Conservation (phyloP, 2,888 invertebrate genomes). For the Coleophora deauratella region DNA sequence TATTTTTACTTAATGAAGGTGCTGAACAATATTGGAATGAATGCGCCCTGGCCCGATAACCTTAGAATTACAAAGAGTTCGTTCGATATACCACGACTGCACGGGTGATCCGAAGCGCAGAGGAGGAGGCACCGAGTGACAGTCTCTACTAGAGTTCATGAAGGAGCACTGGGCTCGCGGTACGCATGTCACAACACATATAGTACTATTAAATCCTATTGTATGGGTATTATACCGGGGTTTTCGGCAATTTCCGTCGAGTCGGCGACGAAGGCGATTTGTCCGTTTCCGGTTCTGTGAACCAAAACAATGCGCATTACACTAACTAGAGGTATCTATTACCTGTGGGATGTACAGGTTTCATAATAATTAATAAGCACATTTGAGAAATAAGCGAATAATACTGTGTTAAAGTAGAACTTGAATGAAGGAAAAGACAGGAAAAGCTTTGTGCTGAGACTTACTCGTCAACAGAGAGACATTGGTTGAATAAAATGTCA, state of each 20-base stretch:
- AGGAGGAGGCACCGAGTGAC: constrained; percentile 70
- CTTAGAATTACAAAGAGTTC: constrained; percentile 31
- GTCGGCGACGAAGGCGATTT: constrained; percentile 93
- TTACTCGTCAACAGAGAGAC: no score
- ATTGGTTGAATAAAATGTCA: no score
- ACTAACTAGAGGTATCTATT: no score
- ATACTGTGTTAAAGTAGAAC: no score
- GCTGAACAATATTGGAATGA: no score
- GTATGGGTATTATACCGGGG: constrained; percentile 91
- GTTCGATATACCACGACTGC: constrained; percentile 29
- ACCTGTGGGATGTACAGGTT: constrained; percentile 4
- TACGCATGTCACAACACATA: constrained; percentile 76
- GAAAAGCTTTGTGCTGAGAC: no score
- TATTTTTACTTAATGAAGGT: no score
- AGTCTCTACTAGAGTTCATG: constrained; percentile 66
- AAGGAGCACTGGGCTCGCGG: constrained; percentile 51
- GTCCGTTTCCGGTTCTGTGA: constrained; percentile 87
- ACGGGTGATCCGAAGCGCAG: constrained; percentile 57
- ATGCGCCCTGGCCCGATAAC: constrained; percentile 35
- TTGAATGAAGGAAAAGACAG: no score
- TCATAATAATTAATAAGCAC: no score
- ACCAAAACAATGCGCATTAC: constrained; percentile 54
- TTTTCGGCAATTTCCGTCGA: constrained; percentile 96
- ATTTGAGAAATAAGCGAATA: no score
- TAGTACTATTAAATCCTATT: constrained; percentile 71